Base-by-base conservation (phyloP, 2,797 vertebrate genomes). In the Podargus strigoides region DNA sequence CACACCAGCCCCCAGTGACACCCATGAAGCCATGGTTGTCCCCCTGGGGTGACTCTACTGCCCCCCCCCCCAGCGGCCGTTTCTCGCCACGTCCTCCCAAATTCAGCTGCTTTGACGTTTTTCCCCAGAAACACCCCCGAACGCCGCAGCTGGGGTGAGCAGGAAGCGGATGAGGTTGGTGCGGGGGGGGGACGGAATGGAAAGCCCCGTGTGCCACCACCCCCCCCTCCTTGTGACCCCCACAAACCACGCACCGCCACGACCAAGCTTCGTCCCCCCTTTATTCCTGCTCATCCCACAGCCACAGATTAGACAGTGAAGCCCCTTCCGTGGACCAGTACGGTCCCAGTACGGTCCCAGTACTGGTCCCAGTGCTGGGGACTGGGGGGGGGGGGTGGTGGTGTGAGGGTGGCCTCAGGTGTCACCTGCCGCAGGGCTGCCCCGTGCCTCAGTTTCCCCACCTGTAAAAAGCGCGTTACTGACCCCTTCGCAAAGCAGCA, bases 61-160 rank as follows among this genome's bases (percentile, higher is more conserved):
- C 26, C 12, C 23, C 47, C 46, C 22, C 46, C 22, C 46, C 46
- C 46, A 10, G 18, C 21, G 44, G 17, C 10, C 26, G 47, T 18
- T 32, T n/a, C 18, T 19, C 0, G 2, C 36, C 53, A 68, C 78
- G 12, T 73, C 86, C 46, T 89, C 78, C 60, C n/a, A 4, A 34
- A 80, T 85, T 93, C 92, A 37, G 3, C 36, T 7, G 41, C 16
- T 68, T 92, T 87, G 86, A 93, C 87, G 72, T 85, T 95, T 91
- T 94, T 88, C 84, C 66, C 62, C 12, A 88, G 91, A 93, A 95
- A 91, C 87, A 76, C 78, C 94, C 3, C n/a, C n/a, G n/a, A n/a
- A n/a, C n/a, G n/a, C n/a, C n/a, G n/a, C n/a, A n/a, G n/a, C n/a
- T n/a, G n/a, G n/a, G n/a, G n/a, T n/a, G n/a, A n/a, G n/a, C n/a